Evolutionary conservation across 2,797 vertebrate genomes (phyloP).

Genomic region (Enteromius argenteus): DNA sequence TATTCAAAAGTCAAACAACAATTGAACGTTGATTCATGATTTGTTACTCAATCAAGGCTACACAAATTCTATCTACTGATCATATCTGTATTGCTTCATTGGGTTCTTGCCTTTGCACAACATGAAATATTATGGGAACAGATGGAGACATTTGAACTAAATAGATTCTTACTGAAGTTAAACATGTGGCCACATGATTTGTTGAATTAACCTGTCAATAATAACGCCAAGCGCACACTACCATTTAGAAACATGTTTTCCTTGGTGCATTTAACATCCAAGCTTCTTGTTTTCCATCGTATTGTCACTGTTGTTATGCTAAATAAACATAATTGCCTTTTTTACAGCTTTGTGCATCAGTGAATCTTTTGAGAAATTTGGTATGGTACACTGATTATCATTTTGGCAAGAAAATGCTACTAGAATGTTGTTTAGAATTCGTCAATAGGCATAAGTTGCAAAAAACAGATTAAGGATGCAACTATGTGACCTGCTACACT

Average conservation of each 20-base stretch:
- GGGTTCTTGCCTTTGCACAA: neutral
- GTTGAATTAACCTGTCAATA: neutral
- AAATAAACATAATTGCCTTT: neutral
- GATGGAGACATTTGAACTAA: neutral
- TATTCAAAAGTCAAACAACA: conserved; percentile 37
- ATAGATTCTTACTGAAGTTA: neutral
- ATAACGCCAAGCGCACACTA: neutral
- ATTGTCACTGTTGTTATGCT: neutral
- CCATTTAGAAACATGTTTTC: neutral
- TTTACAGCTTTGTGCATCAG: neutral
- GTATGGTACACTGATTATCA: neutral
- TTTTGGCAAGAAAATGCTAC: neutral
- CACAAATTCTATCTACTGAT: neutral
- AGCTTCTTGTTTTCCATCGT: neutral
- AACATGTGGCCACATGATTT: neutral
- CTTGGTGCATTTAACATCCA: neutral
- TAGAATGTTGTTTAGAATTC: neutral
- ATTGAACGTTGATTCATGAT: neutral
- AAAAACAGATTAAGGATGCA: conserved; percentile 9
- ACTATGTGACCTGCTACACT: neutral
- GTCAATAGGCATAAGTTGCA: neutral
- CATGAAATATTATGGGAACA: neutral
- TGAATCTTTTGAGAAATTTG: neutral
- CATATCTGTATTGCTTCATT: neutral
- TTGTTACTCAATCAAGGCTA: neutral